Evolutionary conservation across 2,888 invertebrate genomes (phyloP).

Genomic region (Drosophila histrio): DNA sequence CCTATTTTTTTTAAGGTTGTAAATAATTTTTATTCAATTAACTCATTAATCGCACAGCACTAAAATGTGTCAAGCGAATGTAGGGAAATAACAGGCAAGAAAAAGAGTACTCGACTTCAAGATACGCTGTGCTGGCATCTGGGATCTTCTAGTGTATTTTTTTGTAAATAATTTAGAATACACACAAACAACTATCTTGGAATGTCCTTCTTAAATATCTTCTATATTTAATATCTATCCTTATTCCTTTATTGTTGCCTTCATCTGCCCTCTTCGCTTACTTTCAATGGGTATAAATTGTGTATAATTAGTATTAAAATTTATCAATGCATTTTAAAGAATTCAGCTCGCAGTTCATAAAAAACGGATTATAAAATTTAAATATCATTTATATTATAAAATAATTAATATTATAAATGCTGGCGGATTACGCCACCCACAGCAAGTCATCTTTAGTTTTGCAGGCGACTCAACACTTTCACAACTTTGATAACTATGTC

Average conservation of each 20-base stretch:
- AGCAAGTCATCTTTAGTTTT: background rate
- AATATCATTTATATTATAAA: background rate
- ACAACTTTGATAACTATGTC: constrained; percentile 8
- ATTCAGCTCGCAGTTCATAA: background rate
- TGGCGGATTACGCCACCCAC: background rate
- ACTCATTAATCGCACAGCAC: background rate
- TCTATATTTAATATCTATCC: too few relatives aligned
- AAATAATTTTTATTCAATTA: background rate
- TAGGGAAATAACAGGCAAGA: background rate
- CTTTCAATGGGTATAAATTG: background rate
- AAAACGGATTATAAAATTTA: background rate
- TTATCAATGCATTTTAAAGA: too few relatives aligned
- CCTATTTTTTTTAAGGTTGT: background rate
- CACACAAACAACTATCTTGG: too few relatives aligned
- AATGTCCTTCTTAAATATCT: too few relatives aligned
- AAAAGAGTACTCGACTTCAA: background rate
- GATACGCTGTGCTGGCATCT: too few relatives aligned
- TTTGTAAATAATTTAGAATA: too few relatives aligned
- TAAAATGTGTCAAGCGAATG: background rate
- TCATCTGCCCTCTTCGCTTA: too few relatives aligned
- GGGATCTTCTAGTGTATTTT: too few relatives aligned
- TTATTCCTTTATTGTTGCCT: too few relatives aligned
- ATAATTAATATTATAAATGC: background rate
- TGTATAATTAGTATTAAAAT: background rate
- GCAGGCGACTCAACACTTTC: constrained; percentile 2